phyloP scores from a whole-genome alignment of 1,140 invertebrate species.

The Temnothorax nylanderi region DNA sequence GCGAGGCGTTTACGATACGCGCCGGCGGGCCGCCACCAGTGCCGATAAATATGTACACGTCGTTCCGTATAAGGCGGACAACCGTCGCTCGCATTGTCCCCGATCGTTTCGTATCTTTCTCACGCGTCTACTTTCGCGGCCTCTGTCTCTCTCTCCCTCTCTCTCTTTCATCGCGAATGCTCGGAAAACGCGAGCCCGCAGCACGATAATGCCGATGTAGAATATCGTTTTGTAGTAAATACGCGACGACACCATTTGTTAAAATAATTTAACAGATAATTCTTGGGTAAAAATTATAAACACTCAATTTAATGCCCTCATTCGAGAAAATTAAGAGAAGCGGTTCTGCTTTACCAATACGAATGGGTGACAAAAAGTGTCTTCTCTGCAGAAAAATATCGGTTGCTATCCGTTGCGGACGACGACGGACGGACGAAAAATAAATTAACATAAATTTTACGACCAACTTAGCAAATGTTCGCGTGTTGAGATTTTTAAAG shows the following conservation, averaged over 20 bases:
- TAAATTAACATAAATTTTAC: slow-evolving; percentile 23
- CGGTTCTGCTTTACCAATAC: neutral
- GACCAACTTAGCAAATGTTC: neutral
- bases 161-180: slow-evolving; percentile 43
- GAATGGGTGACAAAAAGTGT: neutral
- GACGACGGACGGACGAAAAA: neutral
- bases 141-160: slow-evolving; percentile 11
- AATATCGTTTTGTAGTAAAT: neutral
- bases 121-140: slow-evolving; percentile 65
- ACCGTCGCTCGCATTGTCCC: slow-evolving; percentile 61
- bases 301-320: neutral
- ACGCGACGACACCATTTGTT: neutral
- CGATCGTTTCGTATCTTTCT: slow-evolving; percentile 69
- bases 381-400: neutral
- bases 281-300: neutral
- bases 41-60: slow-evolving; percentile 65
- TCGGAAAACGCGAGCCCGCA: neutral
- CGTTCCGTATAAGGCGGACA: slow-evolving; percentile 65
- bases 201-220: neutral
- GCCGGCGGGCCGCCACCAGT: neutral
- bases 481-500: neutral
- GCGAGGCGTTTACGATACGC: slow-evolving; percentile 45
- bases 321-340: neutral
- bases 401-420: neutral
- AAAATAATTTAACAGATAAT: neutral